Conservation (phyloP, 1,140 invertebrate genomes). For the Eumaeus atala region DNA sequence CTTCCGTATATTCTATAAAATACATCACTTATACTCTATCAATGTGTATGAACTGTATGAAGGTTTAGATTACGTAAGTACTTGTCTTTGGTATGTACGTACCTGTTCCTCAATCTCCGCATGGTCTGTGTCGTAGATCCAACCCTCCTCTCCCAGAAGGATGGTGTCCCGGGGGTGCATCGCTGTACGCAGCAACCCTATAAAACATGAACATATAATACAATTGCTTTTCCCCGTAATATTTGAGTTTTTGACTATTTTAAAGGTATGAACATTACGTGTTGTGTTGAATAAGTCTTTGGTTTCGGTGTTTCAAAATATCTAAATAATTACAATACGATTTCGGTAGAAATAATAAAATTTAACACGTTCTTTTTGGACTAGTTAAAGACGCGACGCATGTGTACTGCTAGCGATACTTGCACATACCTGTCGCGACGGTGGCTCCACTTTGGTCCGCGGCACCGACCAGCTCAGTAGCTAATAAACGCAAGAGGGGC, state of each 20-base stretch:
- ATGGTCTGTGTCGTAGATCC: conserved; percentile 96
- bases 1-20: too few species aligned
- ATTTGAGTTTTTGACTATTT: too few species aligned
- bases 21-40: too few species aligned
- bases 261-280: too few species aligned
- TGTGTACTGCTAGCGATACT: background rate
- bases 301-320: too few species aligned
- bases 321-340: too few species aligned
- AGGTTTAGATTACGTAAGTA: too few species aligned
- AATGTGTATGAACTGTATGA: too few species aligned
- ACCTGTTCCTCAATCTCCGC: conserved; percentile 98
- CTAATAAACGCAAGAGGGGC: conserved; percentile 92
- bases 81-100: conserved; percentile 34
- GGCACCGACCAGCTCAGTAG: conserved; percentile 94
- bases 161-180: conserved; percentile 95
- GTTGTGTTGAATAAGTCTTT: too few species aligned
- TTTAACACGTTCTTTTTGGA: too few species aligned
- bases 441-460: conserved; percentile 96
- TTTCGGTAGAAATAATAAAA: too few species aligned
- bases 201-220: conserved; percentile 12
- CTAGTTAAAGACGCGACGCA: too few species aligned
- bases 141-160: conserved; percentile 82
- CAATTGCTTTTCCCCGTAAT: background rate
- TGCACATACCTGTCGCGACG: conserved; percentile 79
- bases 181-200: conserved; percentile 82